Conservation (phyloP, 2,797 vertebrate genomes). For the Rhynchonycteris naso region DNA sequence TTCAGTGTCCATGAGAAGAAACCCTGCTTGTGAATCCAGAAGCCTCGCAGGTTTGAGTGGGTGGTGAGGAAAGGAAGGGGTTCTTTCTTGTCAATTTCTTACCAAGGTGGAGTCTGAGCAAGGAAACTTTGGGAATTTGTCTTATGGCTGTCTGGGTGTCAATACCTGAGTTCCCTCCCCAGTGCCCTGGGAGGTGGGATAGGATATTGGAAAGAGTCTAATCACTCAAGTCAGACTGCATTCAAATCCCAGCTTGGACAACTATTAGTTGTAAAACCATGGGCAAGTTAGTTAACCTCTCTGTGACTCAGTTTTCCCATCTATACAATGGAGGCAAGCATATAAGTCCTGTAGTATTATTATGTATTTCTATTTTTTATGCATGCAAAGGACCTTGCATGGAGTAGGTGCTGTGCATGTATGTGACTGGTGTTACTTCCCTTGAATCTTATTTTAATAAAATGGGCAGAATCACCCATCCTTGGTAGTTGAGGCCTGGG, state of each 20-base stretch:
- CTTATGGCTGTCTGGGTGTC: not conserved
- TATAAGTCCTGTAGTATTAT: not conserved
- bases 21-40: not conserved
- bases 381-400: not conserved
- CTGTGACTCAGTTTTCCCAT: not conserved
- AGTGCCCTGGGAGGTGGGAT: not conserved
- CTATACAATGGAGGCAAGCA: not conserved
- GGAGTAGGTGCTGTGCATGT: not conserved
- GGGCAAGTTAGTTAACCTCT: not conserved
- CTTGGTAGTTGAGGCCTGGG: not conserved
- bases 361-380: not conserved
- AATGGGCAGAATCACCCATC: not conserved
- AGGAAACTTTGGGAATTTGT: not conserved
- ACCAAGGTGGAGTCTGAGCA: not conserved
- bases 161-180: not conserved
- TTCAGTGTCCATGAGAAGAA: not conserved
- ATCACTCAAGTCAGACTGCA: not conserved
- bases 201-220: not conserved
- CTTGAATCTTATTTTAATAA: not conserved
- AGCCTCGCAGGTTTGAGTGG: not conserved
- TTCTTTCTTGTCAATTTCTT: not conserved
- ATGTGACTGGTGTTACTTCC: too few relatives aligned
- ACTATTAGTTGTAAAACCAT: not conserved
- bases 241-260: not conserved
- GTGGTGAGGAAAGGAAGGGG: not conserved